phyloP scores from a whole-genome alignment of 2,797 vertebrate species.

The Halcyon smyrnensis region DNA sequence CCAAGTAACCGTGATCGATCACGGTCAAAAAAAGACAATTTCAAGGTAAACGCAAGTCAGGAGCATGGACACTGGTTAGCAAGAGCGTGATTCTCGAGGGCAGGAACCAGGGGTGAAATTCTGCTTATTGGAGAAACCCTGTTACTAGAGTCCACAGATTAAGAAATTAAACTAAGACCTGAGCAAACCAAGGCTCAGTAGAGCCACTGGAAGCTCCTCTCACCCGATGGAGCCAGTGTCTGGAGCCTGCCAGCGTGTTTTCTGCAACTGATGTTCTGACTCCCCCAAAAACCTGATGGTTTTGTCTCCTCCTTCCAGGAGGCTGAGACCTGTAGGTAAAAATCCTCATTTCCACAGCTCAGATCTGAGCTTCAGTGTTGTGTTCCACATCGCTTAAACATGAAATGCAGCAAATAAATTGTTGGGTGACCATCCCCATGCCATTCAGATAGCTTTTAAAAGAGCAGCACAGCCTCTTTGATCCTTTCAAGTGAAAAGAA shows the following conservation, averaged over 20 bases:
- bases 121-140: background rate
- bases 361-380: background rate
- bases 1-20: background rate
- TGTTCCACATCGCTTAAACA: background rate
- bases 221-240: accelerated
- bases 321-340: background rate
- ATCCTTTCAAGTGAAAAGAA: background rate
- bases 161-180: background rate
- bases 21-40: background rate
- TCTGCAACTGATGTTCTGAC: no score
- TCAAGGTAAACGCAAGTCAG: background rate
- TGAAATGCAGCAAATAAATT: background rate
- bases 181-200: background rate
- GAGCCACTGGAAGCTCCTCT: background rate
- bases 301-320: background rate
- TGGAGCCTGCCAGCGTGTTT: background rate
- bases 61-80: accelerated
- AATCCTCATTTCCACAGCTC: background rate
- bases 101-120: background rate
- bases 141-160: accelerated
- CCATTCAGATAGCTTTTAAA: background rate
- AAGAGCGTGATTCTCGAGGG: accelerated
- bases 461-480: background rate
- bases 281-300: background rate
- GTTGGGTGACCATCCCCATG: background rate